phyloP scores from a whole-genome alignment of 2,113 vertebrate genomes.

The Dasyprocta punctata region DNA sequence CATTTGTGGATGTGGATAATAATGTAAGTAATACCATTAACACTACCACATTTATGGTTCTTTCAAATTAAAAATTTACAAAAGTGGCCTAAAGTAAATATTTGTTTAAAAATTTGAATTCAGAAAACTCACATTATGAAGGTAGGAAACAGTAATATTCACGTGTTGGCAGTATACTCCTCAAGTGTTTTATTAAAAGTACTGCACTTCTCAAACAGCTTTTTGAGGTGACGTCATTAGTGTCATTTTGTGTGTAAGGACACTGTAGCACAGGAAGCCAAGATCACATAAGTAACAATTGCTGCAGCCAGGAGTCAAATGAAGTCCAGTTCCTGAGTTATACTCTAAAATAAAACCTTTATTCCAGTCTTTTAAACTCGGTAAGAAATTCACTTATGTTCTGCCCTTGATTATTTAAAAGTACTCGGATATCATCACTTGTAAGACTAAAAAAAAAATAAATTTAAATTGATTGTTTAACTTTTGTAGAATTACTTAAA shows the following conservation, averaged over 20 bases:
- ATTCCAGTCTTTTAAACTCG: not conserved
- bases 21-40: not conserved
- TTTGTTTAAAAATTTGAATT: constrained; percentile 12
- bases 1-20: not conserved
- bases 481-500: not conserved
- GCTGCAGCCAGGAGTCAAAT: not conserved
- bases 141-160: not conserved
- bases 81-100: not conserved
- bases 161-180: not conserved
- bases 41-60: not conserved
- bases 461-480: not conserved
- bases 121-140: not conserved
- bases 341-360: not conserved
- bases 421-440: not conserved
- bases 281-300: not conserved
- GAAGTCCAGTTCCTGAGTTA: not conserved
- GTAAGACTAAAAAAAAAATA: not conserved
- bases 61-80: constrained; percentile 12
- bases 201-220: not conserved
- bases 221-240: not conserved
- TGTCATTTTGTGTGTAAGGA: not conserved
- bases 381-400: not conserved
- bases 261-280: not conserved
- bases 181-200: not conserved
- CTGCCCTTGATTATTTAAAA: not conserved